These are phyloP conservation scores for Monochamus saltuarius DNA, from an alignment of 1,140 invertebrate species.

Conservation along the genomic window DNA sequence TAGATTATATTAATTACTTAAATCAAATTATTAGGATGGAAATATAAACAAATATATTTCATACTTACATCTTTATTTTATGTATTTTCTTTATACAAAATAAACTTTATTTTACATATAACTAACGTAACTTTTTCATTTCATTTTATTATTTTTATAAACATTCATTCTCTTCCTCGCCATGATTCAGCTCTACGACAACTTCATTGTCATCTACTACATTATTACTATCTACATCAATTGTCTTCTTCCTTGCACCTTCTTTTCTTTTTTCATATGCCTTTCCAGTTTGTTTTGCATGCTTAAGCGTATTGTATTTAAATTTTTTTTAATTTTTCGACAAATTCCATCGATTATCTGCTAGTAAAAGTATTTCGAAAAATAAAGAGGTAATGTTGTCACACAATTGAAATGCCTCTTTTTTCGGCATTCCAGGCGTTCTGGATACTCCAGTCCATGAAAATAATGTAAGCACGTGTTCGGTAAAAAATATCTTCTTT, in stretches of 20 bases:
- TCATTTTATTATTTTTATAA: too few species aligned
- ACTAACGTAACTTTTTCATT: too few species aligned
- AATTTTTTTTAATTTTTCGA: neutral
- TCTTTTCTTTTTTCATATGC: neutral
- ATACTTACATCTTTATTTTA: too few species aligned
- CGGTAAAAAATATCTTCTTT: neutral
- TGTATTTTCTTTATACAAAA: too few species aligned
- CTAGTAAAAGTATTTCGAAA: neutral
- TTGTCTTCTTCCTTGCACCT: neutral
- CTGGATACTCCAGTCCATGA: slow-evolving; percentile 3
- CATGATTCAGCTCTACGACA: too few species aligned
- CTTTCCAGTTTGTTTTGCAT: neutral
- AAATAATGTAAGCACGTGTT: neutral
- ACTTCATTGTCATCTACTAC: too few species aligned
- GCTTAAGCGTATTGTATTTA: neutral
- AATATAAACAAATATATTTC: too few species aligned
- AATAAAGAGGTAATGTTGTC: neutral
- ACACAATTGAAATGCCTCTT: neutral
- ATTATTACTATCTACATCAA: too few species aligned
- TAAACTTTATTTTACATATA: too few species aligned
- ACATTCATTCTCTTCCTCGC: too few species aligned
- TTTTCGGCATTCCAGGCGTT: neutral
- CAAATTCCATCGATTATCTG: slow-evolving; percentile 1
- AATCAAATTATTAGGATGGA: too few species aligned
- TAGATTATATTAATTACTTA: too few species aligned